A percentile compares a stretch with the other conserved stretches of the same genome.
Conservation (phyloP, 1,140 invertebrate species). For the Drosophila tsacasi region DNA sequence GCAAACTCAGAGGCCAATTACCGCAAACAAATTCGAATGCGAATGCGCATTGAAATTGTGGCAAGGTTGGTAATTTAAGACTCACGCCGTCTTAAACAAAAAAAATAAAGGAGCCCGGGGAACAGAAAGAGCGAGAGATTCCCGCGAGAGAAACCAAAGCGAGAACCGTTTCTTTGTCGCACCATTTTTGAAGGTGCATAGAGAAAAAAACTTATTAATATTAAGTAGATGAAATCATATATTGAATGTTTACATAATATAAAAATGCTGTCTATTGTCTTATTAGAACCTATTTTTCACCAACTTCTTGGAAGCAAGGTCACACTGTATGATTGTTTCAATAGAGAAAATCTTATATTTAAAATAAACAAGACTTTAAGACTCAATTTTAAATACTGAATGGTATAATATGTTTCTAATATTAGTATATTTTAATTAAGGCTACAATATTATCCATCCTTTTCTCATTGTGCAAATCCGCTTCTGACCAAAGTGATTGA, state of each 20-base stretch:
- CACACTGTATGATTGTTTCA: not conserved
- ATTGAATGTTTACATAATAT: no score
- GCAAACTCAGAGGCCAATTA: conserved; percentile 73
- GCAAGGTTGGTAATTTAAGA: conserved; percentile 84
- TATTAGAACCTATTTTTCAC: not conserved
- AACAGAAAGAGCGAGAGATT: conserved; percentile 28
- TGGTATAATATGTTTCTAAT: not conserved
- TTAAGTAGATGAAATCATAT: no score
- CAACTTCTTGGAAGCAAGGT: not conserved
- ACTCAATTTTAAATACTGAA: not conserved
- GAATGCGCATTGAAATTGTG: conserved; percentile 83
- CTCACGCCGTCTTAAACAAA: conserved; percentile 64
- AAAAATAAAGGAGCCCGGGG: conserved; percentile 19
- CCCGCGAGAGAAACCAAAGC: conserved; percentile 33
- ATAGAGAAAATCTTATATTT: no score
- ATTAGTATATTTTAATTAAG: not conserved
- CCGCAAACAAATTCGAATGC: conserved; percentile 83
- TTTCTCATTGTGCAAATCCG: conserved; percentile 30
- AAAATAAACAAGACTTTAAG: no score
- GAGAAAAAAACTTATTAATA: not conserved
- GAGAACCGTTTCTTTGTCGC: conserved; percentile 65
- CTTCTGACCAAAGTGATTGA: conserved; percentile 63
- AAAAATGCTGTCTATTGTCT: no score
- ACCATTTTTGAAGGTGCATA: conserved; percentile 30
- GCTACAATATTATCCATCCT: not conserved